Base-by-base conservation (phyloP, 2,113 vertebrate genomes). In the Saimiri boliviensis region DNA sequence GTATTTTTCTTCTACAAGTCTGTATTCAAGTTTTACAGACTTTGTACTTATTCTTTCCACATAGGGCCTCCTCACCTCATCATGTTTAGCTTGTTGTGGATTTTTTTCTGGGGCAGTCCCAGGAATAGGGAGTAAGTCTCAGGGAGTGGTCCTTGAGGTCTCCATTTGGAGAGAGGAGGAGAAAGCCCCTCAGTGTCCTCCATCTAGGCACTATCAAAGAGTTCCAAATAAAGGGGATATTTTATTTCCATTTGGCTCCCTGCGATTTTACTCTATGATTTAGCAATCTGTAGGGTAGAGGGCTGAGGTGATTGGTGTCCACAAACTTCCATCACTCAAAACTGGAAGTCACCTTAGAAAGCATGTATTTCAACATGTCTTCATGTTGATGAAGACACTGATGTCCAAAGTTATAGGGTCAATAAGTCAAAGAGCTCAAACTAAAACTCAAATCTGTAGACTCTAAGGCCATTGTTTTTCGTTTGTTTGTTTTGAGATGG, bases 391-490 rank as follows among this genome's bases (percentile, higher is more conserved):
- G 25, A 94, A 83, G 81, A 88, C 32, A 56, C 13, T 35, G 27
- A 86, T 37, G 14, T 37, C 45, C 45, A 96, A 32, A 16, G 16
- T 68, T 87, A 85, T 6, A 37, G 32, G 80, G 66, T 5, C 35
- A 95, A 6, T 16, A 81, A 49, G 7, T 25, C 3, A 19, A 89
- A 93, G 5, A 90, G 9, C 45, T 40, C 4, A 60, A 3, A 73
- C 7, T 66, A 58, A 92, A 94, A 70, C 16, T 96, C 63, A 47
- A n/a, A 95, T 40, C 30, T 96, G 21, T 11, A 89, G 40, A 86
- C 32, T 83, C 79, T 54, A 9, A 90, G 37, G 68, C 37, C n/a
- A 60, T 16, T 88, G 17, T 23, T 89, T 54, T 54, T 88, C n/a
- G n/a, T 91, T 66, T 35, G 10, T 88, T 13, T 23, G 86, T 47